A percentile compares a stretch with the other conserved stretches of the same genome.
Conservation (phyloP, 1,140 invertebrate species). For the Tetramorium alpestre region DNA sequence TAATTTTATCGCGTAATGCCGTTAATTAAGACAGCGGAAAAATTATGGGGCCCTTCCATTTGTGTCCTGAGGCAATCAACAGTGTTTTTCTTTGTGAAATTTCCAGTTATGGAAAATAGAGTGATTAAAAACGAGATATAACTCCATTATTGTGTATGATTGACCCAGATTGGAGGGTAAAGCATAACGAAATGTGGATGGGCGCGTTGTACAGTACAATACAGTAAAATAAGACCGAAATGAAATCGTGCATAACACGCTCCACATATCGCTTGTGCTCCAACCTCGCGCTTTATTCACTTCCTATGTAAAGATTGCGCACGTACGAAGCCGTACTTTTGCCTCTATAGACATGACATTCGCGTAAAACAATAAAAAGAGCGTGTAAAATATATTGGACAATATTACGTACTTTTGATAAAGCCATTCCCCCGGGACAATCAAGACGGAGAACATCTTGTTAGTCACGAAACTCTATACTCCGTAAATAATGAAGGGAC, state of each 20-base stretch:
- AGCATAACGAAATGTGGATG: neutral
- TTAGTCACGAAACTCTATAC: constrained; percentile 35
- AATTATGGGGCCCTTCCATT: neutral
- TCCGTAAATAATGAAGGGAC: constrained; percentile 32
- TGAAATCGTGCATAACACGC: constrained; percentile 17
- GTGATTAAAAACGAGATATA: neutral
- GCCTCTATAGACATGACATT: neutral
- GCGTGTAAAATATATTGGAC: neutral
- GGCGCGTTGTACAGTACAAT: neutral
- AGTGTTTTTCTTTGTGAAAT: neutral
- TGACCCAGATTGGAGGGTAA: neutral
- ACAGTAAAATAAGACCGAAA: constrained; percentile 20
- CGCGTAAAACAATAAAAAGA: neutral
- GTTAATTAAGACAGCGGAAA: neutral
- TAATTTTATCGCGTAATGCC: neutral
- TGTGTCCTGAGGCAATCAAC: neutral
- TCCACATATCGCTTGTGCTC: constrained; percentile 4
- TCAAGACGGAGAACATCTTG: constrained; percentile 19
- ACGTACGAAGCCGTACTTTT: neutral
- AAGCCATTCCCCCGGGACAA: neutral
- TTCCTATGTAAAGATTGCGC: constrained; percentile 23
- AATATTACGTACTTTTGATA: constrained; percentile 7
- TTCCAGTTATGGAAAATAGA: neutral
- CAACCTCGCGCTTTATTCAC: neutral
- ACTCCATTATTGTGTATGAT: neutral